Base-by-base conservation (phyloP, 2,888 invertebrate species). In the Choreutis nemorana region DNA sequence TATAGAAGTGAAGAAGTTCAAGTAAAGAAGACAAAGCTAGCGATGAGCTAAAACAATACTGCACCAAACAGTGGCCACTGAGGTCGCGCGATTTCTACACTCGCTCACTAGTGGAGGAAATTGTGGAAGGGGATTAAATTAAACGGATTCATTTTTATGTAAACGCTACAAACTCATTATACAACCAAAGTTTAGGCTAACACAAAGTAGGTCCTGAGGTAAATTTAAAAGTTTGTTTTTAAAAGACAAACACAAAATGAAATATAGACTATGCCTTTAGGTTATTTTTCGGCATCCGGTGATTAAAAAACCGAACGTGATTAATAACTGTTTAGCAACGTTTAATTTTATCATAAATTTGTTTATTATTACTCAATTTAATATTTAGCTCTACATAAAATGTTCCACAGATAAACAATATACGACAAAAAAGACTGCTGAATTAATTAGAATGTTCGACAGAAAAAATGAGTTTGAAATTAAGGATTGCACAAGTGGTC, bases 41-140 rank as follows among this genome's bases (percentile, higher is more conserved):
- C 55, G 63, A 54, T 57, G 59, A 55, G 49, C 53, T 49, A 35
- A 48, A 44, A 48, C 25, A 23, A 24, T 28, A 26, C 11, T 26
- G 33, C 30, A 27, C 36, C 39, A 47, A 44, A 44, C 45, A 52
- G 41, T 50, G 51, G 37, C 35, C 45, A 41, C 47, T 40, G 49
- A 51, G 48, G 50, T 46, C 45, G 42, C 30, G 32, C 43, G 42
- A 35, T 37, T 32, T 30, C 32, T 39, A 41, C 46, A 38, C 37
- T 35, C 29, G 23, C 32, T 22, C 21, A 38, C 37, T 39, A 36
- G 45, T 45, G 41, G 44, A 35, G 33, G 39, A 15, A 26, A 31
- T 34, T 37, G 37, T 49, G 54, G 57, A 44, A 53, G 58, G 55
- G 59, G 47, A 33, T 38, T 26, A 33, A 29, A 37, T 42, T 36